Conservation (phyloP, 2,888 invertebrate species). For the Cheilosia vernalis region DNA sequence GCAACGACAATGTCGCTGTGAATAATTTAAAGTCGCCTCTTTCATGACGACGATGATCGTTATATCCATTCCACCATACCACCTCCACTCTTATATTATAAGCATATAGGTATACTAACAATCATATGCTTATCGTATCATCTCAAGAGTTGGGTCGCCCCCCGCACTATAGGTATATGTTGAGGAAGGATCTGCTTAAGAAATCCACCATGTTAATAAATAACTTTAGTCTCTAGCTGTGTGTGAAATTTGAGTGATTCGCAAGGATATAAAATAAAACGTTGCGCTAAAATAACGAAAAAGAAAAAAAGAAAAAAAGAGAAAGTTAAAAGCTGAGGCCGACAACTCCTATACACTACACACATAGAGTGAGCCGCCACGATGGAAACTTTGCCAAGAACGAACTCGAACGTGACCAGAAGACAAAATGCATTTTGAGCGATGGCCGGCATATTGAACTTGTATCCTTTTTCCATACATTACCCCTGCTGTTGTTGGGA, state of each 20-base stretch:
- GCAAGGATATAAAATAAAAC: conserved; percentile 55
- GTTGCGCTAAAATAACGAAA: conserved; percentile 28
- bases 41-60: conserved; percentile 39
- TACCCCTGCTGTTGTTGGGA: conserved; percentile 38
- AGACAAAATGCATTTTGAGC: conserved; percentile 67
- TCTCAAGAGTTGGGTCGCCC: conserved; percentile 26
- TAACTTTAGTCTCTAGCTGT: conserved; percentile 37
- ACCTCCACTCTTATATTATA: not conserved
- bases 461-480: conserved; percentile 63
- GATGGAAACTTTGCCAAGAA: conserved; percentile 55
- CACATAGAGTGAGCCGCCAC: conserved; percentile 13
- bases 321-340: conserved; percentile 24
- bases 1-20: conserved; percentile 59
- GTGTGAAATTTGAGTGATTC: conserved; percentile 66
- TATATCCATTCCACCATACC: conserved; percentile 35
- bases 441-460: conserved; percentile 73
- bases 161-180: not conserved
- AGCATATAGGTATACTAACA: conserved; percentile 47
- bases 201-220: conserved; percentile 57
- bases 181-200: conserved; percentile 23
- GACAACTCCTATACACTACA: conserved; percentile 3
- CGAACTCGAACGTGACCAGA: conserved; percentile 69
- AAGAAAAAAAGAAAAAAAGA: conserved; percentile 13
- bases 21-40: conserved; percentile 68
- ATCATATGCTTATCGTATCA: conserved; percentile 68